Evolutionary conservation across 2,113 vertebrate genomes (phyloP), one percentile per base, ranked within the genome.

Genomic region (Chaetodon trifascialis): DNA sequence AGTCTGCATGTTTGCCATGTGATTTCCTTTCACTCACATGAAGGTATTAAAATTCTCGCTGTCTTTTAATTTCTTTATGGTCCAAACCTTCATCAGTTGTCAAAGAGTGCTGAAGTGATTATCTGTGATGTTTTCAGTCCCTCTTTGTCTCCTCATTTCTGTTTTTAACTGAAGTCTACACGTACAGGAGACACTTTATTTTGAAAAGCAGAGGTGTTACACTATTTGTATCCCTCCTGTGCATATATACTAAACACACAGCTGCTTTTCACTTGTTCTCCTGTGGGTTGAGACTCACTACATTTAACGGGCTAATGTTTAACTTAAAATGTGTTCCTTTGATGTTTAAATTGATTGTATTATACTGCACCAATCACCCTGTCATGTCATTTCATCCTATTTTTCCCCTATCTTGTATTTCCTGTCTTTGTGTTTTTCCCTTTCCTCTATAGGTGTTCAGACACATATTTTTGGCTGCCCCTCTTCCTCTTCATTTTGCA

Each of bases 401-500:
- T 87, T 76, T 47, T 46, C 75, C 67, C 67, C 30, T 68, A 44
- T 84, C 62, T 67, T 70, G 60, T 91, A 81, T 88, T 89, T 93
- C 62, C 88, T 92, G 73, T 93, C 84, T 93, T 51, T 87, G 30
- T 87, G 44, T 52, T 81, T 82, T 78, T 85, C 65, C 68, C 87
- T 90, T 40, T 80, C 34, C 77, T 76, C 88, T 93, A 47, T 92
- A 96, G 95, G 91, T 95, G 89, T 95, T 95, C 86, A 16, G 86
- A 93, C 93, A 85, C 92, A 59, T 82, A 91, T 95, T 82, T 93
- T 76, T 97, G 94, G 91, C 91, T 96, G 92, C 91, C 93, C 55
- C 74, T 95, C 73, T 92, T 94, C 87, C 89, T 96, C 82, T 93
- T 96, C 90, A 73, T 96, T 65, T 82, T 95, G 90, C 95, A 95